Evolutionary conservation across 1,140 invertebrate genomes (phyloP).

Genomic region (Brachionus asplanchnoidis): DNA sequence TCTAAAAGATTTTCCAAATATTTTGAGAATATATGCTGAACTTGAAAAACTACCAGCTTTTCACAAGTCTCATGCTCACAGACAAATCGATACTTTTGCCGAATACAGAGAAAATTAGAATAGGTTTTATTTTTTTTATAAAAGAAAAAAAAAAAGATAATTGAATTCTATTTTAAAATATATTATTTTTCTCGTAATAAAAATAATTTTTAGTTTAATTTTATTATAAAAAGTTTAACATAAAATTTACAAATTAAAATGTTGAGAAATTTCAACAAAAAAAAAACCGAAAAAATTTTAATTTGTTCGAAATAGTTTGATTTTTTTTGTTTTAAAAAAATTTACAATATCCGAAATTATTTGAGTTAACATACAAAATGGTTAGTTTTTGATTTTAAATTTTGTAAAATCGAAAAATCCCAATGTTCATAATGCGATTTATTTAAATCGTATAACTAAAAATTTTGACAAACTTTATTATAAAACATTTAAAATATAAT

Average conservation of each 20-base stretch:
- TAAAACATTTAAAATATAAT: background rate
- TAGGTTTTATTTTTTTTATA: too few species aligned
- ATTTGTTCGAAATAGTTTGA: background rate
- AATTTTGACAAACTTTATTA: background rate
- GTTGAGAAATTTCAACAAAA: background rate
- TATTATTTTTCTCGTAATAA: too few species aligned
- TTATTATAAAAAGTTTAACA: background rate
- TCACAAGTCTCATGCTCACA: conserved; percentile 21
- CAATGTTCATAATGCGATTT: background rate
- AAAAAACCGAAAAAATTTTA: background rate
- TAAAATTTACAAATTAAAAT: background rate
- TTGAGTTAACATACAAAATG: background rate
- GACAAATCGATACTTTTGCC: conserved; percentile 8
- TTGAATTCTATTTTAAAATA: too few species aligned
- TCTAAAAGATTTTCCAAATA: conserved; percentile 19
- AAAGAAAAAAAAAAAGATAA: too few species aligned
- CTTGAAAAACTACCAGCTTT: conserved; percentile 9
- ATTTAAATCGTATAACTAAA: background rate
- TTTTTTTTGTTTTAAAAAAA: background rate
- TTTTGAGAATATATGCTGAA: background rate
- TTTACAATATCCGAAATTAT: background rate
- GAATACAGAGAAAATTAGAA: conserved; percentile 32
- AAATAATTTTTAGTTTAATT: background rate
- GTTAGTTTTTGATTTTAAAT: background rate
- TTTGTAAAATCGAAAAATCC: background rate